These are phyloP conservation scores for Gymnopithys bicolor DNA, from an alignment of 2,797 vertebrate species.

Conservation along the genomic window DNA sequence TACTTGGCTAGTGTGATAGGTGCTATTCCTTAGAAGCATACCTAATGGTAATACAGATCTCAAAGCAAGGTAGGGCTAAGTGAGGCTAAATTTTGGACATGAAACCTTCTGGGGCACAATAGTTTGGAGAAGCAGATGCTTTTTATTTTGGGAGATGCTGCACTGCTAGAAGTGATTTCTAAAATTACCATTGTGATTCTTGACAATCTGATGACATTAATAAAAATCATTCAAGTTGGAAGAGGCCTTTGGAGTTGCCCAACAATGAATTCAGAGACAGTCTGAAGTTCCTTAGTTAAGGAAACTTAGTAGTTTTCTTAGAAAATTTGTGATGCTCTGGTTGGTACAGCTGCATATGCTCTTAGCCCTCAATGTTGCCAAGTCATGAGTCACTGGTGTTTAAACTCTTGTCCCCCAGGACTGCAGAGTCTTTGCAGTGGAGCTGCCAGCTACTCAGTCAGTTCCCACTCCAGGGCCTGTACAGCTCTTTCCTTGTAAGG, in stretches of 20 bases:
- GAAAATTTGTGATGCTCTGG: rapidly evolving
- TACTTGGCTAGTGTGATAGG: neutral
- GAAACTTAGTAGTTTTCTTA: neutral
- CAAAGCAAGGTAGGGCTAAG: neutral
- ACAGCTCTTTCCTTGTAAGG: neutral
- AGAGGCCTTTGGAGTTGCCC: neutral
- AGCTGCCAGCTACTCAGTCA: neutral
- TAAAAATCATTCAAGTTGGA: neutral
- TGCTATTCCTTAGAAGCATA: neutral
- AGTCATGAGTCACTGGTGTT: neutral
- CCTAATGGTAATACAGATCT: neutral
- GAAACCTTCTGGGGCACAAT: neutral
- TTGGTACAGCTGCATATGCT: neutral
- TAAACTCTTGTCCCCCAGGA: neutral
- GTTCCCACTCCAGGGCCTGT: neutral
- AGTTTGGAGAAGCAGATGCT: neutral
- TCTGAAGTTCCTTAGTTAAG: neutral
- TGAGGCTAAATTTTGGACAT: neutral
- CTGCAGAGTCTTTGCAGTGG: neutral
- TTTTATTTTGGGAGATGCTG: neutral
- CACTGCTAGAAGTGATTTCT: neutral
- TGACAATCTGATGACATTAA: neutral
- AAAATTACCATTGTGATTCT: neutral
- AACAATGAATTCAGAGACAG: neutral
- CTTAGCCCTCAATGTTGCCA: rapidly evolving